phyloP scores from a whole-genome alignment of 2,888 invertebrate species.

The Drosophila mercatorum region DNA sequence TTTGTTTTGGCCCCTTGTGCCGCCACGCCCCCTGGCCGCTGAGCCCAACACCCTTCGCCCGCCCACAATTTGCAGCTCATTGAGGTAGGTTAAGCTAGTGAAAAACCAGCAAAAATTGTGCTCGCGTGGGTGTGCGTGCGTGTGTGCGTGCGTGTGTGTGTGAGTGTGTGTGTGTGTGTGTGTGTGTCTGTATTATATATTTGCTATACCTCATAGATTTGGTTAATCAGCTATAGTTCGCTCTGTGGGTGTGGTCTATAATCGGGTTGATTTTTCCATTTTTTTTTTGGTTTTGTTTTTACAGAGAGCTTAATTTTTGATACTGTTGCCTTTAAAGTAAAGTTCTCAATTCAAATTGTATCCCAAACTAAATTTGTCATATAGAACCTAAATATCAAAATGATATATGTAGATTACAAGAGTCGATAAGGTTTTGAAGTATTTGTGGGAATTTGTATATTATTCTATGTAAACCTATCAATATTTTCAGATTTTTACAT shows the following conservation, averaged over 20 bases:
- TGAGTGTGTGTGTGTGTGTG: conserved; percentile 15
- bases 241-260: conserved; percentile 37
- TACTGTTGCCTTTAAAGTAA: too few species aligned
- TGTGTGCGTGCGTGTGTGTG: background rate
- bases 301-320: conserved; percentile 6
- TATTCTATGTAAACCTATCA: too few species aligned
- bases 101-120: conserved; percentile 10
- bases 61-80: conserved; percentile 40
- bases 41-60: background rate
- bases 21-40: conserved; percentile 15
- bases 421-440: too few species aligned
- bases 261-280: conserved; percentile 9
- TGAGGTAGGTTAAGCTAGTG: conserved; percentile 73
- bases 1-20: conserved; percentile 56
- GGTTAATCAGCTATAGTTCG: conserved; percentile 42
- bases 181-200: conserved; percentile 8
- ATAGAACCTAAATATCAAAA: too few species aligned
- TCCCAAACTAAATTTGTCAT: too few species aligned
- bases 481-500: too few species aligned
- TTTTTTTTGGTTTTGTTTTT: background rate
- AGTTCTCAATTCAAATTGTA: too few species aligned
- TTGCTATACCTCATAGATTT: conserved; percentile 29
- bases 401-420: too few species aligned
- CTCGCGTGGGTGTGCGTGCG: conserved; percentile 8
- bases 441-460: too few species aligned